These are phyloP conservation scores for Ahaetulla prasina DNA, from an alignment of 2,113 vertebrate genomes.

Conservation along the genomic window DNA sequence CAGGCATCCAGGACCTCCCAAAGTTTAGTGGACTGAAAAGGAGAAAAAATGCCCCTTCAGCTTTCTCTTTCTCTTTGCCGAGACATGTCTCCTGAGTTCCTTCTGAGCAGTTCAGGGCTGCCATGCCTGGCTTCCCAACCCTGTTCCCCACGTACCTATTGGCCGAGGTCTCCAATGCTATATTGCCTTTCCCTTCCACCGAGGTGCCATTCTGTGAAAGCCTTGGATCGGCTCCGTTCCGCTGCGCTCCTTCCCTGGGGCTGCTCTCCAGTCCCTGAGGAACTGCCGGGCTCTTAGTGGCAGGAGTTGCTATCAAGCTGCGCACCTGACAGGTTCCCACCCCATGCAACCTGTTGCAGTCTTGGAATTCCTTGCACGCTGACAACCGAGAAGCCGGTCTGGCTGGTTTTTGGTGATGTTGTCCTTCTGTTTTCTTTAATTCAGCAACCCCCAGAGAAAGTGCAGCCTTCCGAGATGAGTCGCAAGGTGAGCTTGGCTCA, in stretches of 20 bases:
- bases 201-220: neutral
- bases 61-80: neutral
- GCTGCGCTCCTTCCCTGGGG: neutral
- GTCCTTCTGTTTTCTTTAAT: slow-evolving; percentile 39
- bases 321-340: slow-evolving; percentile 51
- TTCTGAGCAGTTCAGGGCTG: rapidly evolving
- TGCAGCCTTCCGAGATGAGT: slow-evolving; percentile 4
- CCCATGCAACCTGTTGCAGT: slow-evolving; percentile 46
- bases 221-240: neutral
- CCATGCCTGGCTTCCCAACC: neutral
- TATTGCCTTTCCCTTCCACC: neutral
- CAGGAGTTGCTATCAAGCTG: slow-evolving; percentile 58
- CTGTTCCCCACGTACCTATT: slow-evolving; percentile 38
- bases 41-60: neutral
- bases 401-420: slow-evolving; percentile 63
- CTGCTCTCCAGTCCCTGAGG: slow-evolving; percentile 12
- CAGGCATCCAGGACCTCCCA: neutral
- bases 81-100: neutral
- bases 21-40: rapidly evolving
- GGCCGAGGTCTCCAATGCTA: neutral
- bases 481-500: neutral
- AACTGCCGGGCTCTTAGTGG: slow-evolving; percentile 23
- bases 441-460: slow-evolving; percentile 49
- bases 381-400: slow-evolving; percentile 69
- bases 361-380: slow-evolving; percentile 70